Percentiles rank a stretch among this genome's conserved stretches.
Evolutionary conservation across 2,888 invertebrate species (phyloP).

Genomic region (Argynnis bischoffii): DNA sequence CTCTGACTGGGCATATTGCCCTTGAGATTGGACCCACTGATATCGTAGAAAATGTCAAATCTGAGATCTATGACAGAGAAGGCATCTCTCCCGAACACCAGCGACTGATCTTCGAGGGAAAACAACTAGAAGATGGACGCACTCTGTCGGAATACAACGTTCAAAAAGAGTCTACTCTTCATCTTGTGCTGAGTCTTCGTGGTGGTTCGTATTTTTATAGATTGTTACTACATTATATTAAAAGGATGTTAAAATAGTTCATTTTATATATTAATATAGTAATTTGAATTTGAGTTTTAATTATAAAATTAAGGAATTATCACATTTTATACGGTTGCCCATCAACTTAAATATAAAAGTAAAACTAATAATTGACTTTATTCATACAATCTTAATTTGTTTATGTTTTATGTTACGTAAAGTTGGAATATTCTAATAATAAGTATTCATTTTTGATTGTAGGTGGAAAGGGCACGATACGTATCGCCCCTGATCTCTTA

Average conservation of each 20-base stretch:
- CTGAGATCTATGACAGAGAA: neutral
- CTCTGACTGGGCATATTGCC: neutral
- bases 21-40: neutral
- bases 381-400: too few species aligned
- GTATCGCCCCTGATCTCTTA: conserved; percentile 89
- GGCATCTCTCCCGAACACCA: conserved; percentile 2
- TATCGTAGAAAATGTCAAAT: neutral
- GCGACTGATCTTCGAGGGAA: neutral
- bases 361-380: too few species aligned
- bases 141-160: neutral
- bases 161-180: neutral
- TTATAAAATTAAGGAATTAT: too few species aligned
- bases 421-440: too few species aligned
- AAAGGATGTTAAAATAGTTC: too few species aligned
- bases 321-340: too few species aligned
- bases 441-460: neutral
- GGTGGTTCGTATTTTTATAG: neutral
- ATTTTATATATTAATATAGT: too few species aligned
- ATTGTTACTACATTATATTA: too few species aligned
- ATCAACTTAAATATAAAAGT: too few species aligned
- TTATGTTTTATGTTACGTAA: too few species aligned
- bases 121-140: neutral
- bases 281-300: too few species aligned
- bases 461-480: conserved; percentile 15
- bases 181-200: neutral